Conservation (phyloP, 2,113 vertebrate genomes). For the Tetraodon nigroviridis region DNA sequence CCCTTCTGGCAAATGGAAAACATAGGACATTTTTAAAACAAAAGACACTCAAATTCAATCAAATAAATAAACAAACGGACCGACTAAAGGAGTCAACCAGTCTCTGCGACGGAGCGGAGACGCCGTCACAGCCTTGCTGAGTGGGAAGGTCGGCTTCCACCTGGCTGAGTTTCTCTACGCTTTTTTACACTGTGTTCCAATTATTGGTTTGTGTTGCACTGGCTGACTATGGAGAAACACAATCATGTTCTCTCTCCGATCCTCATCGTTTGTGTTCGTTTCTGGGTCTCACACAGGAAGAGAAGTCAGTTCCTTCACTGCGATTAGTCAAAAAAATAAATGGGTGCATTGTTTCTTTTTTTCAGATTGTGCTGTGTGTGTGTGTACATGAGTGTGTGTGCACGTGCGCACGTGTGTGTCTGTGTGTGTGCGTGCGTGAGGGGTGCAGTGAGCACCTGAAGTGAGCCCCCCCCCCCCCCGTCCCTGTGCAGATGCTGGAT, state of each 20-base stretch:
- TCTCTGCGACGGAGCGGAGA: conserved; percentile 62
- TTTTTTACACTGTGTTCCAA: conserved; percentile 99
- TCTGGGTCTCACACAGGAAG: conserved; percentile 63
- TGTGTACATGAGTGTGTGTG: conserved; percentile 14
- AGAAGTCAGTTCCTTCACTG: conserved; percentile 30
- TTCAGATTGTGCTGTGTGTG: conserved; percentile 6
- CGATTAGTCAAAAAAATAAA: conserved; percentile 33
- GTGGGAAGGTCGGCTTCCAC: conserved; percentile 80
- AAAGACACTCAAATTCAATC: conserved; percentile 72
- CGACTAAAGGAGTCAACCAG: conserved; percentile 36
- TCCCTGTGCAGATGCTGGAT: conserved; percentile 16
- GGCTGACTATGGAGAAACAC: conserved; percentile 89
- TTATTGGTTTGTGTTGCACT: conserved; percentile 91
- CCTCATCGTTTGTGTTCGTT: conserved; percentile 64
- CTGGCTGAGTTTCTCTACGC: conserved; percentile 89
- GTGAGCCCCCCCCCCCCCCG: background rate
- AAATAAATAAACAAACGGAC: conserved; percentile 72
- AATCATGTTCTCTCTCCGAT: conserved; percentile 70
- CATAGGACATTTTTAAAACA: conserved; percentile 65
- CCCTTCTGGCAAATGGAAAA: conserved; percentile 69
- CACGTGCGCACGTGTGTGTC: conserved; percentile 14
- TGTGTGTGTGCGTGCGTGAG: conserved; percentile 8
- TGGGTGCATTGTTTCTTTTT: conserved; percentile 24
- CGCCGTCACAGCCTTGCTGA: conserved; percentile 85
- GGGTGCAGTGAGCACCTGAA: conserved; percentile 12